Evolutionary conservation across 2,888 invertebrate species (phyloP), one percentile per base, ranked within the genome.

Genomic region (Eristalis tenax): DNA sequence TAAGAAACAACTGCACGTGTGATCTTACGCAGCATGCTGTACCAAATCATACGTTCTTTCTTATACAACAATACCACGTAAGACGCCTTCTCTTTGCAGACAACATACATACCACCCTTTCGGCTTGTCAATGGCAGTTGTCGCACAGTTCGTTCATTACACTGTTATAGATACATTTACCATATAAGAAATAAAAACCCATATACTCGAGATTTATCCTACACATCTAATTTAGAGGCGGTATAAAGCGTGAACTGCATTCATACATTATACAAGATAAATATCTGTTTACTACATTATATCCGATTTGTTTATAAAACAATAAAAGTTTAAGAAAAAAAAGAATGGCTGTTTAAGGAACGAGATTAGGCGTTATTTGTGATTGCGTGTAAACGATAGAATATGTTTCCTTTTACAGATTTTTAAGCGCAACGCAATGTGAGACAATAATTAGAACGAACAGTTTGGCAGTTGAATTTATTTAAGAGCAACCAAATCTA

Each of bases 401-500:
- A 50, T 4, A n/a, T 18, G 18, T 50, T 50, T 8, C 50, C 50
- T 18, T 50, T 50, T 10, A 50, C 6, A 43, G 28, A 32, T 32
- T 63, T 63, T 73, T 63, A 40, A 43, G 23, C 26, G 38, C 15
- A 78, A 22, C 32, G 65, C 57, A 65, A 76, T 77, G 68, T 70
- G 70, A 78, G 80, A 80, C 80, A 80, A 80, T 80, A 80, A 74
- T 50, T 74, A 68, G 28, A 22, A 63, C 8, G 18, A 50, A 73
- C 23, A 43, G 11, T 43, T 74, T 68, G 35, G 38, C 61, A 74
- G 71, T 38, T n/a, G 35, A 74, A 43, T 65, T 59, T 80, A 50
- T 66, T 66, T 80, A 59, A 66, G n/a, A 38, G 35, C 11, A 40
- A 26, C 10, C 22, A 64, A 32, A 22, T 35, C 22, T 35, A 65